Percentiles rank a stretch among this genome's conserved stretches.
Conservation (phyloP, 2,888 invertebrate genomes). For the Cryptosula pallasiana region DNA sequence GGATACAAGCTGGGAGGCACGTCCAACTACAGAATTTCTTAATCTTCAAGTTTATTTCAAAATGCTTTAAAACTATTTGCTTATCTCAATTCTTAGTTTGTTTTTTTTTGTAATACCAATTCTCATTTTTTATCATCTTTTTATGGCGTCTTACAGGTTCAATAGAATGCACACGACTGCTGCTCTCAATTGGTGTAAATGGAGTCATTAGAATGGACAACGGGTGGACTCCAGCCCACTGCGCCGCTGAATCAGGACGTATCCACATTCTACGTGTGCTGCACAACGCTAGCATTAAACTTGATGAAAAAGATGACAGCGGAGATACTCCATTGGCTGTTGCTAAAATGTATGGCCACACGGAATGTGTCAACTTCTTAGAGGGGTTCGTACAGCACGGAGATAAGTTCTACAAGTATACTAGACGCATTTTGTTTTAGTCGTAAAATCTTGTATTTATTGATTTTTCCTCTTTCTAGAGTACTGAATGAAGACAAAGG, state of each 20-base stretch:
- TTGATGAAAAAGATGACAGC: slow-evolving; percentile 39
- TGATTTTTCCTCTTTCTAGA: neutral
- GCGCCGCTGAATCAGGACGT: slow-evolving; percentile 45
- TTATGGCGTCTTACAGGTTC: slow-evolving; percentile 43
- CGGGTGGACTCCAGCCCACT: slow-evolving; percentile 49
- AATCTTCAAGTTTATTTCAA: no score
- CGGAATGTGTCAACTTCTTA: slow-evolving; percentile 40
- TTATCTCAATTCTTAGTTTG: no score
- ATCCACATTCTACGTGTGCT: slow-evolving; percentile 39
- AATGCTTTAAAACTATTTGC: no score
- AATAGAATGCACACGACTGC: slow-evolving; percentile 42
- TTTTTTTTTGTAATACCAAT: no score
- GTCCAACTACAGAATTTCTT: no score
- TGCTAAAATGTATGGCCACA: slow-evolving; percentile 42
- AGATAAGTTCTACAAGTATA: no score
- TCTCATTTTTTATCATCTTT: no score
- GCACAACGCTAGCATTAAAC: slow-evolving; percentile 36
- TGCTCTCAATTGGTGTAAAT: slow-evolving; percentile 44
- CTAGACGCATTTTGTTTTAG: no score
- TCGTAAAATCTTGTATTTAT: no score
- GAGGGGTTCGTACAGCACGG: slow-evolving; percentile 38
- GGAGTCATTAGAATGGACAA: slow-evolving; percentile 37
- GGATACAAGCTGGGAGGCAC: no score
- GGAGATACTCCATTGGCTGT: slow-evolving; percentile 41
- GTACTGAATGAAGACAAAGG: neutral